phyloP scores from a whole-genome alignment of 2,113 vertebrate species.

The Spea bombifrons region DNA sequence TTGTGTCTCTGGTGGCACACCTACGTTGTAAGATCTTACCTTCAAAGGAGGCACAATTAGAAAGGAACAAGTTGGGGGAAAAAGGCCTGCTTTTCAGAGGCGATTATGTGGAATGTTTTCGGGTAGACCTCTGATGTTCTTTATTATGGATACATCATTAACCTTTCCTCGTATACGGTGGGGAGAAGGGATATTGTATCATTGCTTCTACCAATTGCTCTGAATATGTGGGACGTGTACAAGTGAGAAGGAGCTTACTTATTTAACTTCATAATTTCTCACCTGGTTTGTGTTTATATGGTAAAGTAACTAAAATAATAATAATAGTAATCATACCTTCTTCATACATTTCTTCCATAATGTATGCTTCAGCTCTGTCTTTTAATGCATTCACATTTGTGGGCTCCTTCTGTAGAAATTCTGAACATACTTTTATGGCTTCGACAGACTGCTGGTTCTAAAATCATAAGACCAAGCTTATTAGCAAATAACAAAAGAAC shows the following conservation, averaged over 20 bases:
- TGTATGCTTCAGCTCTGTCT: slow-evolving; percentile 87
- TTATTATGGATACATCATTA: background rate
- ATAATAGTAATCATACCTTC: slow-evolving; percentile 71
- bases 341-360: slow-evolving; percentile 89
- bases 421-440: slow-evolving; percentile 80
- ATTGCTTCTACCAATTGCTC: too few species aligned
- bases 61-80: background rate
- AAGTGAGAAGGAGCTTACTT: too few species aligned
- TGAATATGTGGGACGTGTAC: too few species aligned
- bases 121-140: background rate
- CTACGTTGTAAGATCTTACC: background rate
- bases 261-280: too few species aligned
- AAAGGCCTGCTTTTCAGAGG: background rate
- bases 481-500: too few species aligned
- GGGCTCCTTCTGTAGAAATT: slow-evolving; percentile 79
- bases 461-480: background rate
- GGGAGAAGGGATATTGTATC: too few species aligned
- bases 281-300: too few species aligned
- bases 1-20: slow-evolving; percentile 23
- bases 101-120: background rate
- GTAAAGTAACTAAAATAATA: background rate
- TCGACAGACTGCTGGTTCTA: slow-evolving; percentile 78
- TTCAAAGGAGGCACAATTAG: slow-evolving; percentile 6
- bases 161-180: too few species aligned
- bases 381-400: slow-evolving; percentile 83